phyloP scores from a whole-genome alignment of 2,113 vertebrate genomes.

The Scartelaos histophorus region DNA sequence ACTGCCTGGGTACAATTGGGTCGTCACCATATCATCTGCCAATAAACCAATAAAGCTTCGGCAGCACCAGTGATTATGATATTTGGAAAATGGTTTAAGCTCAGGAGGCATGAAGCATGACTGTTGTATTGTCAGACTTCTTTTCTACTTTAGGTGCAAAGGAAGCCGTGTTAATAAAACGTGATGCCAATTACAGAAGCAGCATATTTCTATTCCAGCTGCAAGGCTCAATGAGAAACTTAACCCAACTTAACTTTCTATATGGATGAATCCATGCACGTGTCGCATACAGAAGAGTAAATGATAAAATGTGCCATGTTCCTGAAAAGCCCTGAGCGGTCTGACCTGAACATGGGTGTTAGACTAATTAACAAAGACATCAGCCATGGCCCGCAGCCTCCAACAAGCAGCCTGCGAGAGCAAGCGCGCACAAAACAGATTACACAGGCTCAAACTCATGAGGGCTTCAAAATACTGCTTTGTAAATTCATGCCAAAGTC shows the following conservation, averaged over 20 bases:
- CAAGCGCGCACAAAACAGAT: constrained; percentile 6
- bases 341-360: constrained; percentile 34
- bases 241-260: constrained; percentile 23
- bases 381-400: constrained; percentile 17
- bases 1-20: background rate
- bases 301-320: constrained; percentile 34
- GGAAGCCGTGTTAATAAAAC: background rate
- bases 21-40: constrained; percentile 5
- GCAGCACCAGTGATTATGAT: constrained; percentile 4
- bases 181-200: constrained; percentile 1
- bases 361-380: constrained; percentile 47
- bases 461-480: background rate
- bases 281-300: constrained; percentile 28
- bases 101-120: constrained; percentile 12
- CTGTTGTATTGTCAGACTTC: constrained; percentile 9
- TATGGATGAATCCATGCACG: constrained; percentile 23
- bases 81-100: constrained; percentile 11
- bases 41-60: background rate
- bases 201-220: background rate
- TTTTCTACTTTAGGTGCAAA: background rate
- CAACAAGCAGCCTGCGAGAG: constrained; percentile 9
- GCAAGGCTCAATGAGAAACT: background rate
- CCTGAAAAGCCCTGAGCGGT: constrained; percentile 26
- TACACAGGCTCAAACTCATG: background rate
- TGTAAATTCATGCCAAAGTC: background rate